Conservation (phyloP, 2,113 vertebrate species). For the Cheilinus undulatus region DNA sequence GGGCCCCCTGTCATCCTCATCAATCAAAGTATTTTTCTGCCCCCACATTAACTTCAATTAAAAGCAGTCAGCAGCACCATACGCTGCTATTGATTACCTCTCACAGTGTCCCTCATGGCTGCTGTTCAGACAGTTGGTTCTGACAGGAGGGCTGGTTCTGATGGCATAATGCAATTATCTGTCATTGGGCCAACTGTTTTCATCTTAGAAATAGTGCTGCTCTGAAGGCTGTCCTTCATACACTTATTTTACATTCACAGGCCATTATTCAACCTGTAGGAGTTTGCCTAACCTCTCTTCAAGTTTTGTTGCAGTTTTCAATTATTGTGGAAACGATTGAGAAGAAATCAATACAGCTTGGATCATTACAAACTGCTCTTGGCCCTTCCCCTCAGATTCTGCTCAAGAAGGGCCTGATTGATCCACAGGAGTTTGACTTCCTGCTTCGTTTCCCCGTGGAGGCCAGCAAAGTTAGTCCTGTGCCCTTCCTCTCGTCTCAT, state of each 20-base stretch:
- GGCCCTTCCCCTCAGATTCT: constrained; percentile 80
- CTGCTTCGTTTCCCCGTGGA: constrained; percentile 85
- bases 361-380: constrained; percentile 39
- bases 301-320: constrained; percentile 31
- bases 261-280: constrained; percentile 24
- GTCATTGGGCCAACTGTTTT: constrained; percentile 77
- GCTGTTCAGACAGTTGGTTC: constrained; percentile 76
- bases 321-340: constrained; percentile 21
- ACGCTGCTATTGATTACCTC: constrained; percentile 82
- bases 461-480: constrained; percentile 77
- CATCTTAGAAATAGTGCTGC: constrained; percentile 56
- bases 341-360: constrained; percentile 28
- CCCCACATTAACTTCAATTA: constrained; percentile 86
- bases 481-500: constrained; percentile 86
- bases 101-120: constrained; percentile 62
- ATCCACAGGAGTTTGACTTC: constrained; percentile 86
- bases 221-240: constrained; percentile 74
- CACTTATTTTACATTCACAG: constrained; percentile 55
- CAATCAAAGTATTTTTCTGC: constrained; percentile 84
- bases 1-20: constrained; percentile 77
- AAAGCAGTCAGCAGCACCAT: constrained; percentile 77
- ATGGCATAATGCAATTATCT: constrained; percentile 81
- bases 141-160: constrained; percentile 80
- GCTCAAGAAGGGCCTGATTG: constrained; percentile 82
- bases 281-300: constrained; percentile 8